These are phyloP conservation scores for Xyrichtys novacula DNA, from an alignment of 2,797 vertebrate species.

Conservation along the genomic window DNA sequence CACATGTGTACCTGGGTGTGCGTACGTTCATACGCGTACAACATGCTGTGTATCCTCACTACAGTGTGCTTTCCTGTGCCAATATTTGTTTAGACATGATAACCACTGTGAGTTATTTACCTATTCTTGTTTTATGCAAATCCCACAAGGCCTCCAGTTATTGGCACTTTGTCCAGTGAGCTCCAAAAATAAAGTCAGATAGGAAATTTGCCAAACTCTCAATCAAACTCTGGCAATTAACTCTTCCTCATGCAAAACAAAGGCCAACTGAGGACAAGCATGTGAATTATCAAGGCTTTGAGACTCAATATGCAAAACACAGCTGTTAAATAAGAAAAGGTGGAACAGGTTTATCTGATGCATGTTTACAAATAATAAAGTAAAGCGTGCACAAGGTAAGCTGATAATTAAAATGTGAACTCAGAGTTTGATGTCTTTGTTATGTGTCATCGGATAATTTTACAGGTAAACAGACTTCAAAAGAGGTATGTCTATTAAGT, in stretches of 20 bases:
- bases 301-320: constrained; percentile 45
- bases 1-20: constrained; percentile 22
- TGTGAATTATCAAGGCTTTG: constrained; percentile 62
- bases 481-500: background rate
- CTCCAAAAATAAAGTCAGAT: constrained; percentile 75
- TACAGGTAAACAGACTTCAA: background rate
- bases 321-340: constrained; percentile 18
- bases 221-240: constrained; percentile 77
- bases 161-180: constrained; percentile 67
- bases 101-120: constrained; percentile 63
- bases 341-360: constrained; percentile 32
- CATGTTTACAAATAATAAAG: background rate
- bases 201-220: constrained; percentile 74
- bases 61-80: constrained; percentile 27
- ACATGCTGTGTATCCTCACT: background rate
- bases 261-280: constrained; percentile 71
- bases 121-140: constrained; percentile 73
- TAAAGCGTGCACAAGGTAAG: background rate
- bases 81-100: constrained; percentile 70
- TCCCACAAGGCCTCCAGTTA: constrained; percentile 74
- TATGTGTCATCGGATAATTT: background rate
- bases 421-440: constrained; percentile 4
- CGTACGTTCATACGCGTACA: constrained; percentile 7
- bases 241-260: constrained; percentile 64
- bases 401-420: constrained; percentile 8